A percentile compares a stretch with the other conserved stretches of the same genome.
These are phyloP conservation scores for Leucozona laternaria DNA, from an alignment of 2,888 invertebrate species.

Conservation along the genomic window DNA sequence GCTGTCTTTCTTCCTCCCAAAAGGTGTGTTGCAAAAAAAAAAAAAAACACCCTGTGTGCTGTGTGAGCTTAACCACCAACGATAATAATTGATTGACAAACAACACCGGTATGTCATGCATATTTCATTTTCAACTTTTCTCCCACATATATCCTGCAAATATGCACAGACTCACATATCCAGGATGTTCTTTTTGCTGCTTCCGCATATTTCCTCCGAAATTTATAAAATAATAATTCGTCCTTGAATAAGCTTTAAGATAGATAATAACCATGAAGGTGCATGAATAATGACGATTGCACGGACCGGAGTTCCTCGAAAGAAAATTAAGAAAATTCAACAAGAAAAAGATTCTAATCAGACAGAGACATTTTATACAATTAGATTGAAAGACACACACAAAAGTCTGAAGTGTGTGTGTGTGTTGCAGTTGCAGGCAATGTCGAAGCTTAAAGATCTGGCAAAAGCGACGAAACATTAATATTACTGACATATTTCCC, in stretches of 20 bases:
- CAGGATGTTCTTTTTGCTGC: not conserved
- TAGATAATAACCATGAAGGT: constrained; percentile 5
- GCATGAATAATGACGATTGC: constrained; percentile 41
- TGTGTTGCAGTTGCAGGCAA: not conserved
- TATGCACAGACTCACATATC: constrained; percentile 8
- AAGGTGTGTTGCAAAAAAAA: constrained; percentile 48
- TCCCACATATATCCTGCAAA: not conserved
- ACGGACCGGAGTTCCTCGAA: not conserved
- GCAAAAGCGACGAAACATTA: constrained; percentile 63
- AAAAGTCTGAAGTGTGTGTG: not conserved
- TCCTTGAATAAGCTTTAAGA: constrained; percentile 27
- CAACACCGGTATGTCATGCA: constrained; percentile 59
- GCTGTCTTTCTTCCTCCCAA: not conserved
- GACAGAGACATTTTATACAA: constrained; percentile 44
- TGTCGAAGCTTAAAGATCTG: constrained; percentile 8
- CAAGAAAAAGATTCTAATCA: constrained; percentile 62
- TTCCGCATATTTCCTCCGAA: not conserved
- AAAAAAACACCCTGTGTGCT: constrained; percentile 11
- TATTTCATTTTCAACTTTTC: constrained; percentile 67
- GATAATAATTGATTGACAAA: constrained; percentile 75
- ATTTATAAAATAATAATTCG: constrained; percentile 15
- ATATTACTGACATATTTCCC: constrained; percentile 74
- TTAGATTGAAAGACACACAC: constrained; percentile 29
- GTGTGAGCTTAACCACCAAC: constrained; percentile 48
- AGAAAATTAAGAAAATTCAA: constrained; percentile 62